Base-by-base conservation (phyloP, 2,888 invertebrate genomes). In the Hesperia comma region DNA sequence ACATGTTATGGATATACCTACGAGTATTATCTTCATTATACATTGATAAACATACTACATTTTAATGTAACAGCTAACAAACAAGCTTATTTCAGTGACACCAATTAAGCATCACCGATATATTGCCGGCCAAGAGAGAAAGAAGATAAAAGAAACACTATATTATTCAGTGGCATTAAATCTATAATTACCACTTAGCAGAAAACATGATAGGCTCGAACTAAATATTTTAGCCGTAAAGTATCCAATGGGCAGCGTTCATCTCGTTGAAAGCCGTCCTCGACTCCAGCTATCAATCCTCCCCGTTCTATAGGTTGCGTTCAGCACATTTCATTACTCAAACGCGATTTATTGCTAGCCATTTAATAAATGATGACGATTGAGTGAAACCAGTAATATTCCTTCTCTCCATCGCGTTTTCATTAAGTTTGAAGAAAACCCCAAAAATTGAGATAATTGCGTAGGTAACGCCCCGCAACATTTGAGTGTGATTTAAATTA, bases 311-410 rank as follows among this genome's bases (percentile, higher is more conserved):
- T 60, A 32, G 60, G 49, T 49, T 49, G 32, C 33, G 46, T 43
- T 43, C 26, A 43, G 15, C 8, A 58, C 58, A 43, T 58, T 60
- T 33, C 60, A 60, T 60, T 60, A 60, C 60, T 60, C 43, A 21
- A 43, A 58, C 58, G 15, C 41, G 58, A 58, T 58, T 58, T 58
- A 58, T 40, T 46, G 12, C 43, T 17, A 17, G 43, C 15, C 43
- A 46, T 46, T 17, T 46, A 43, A 43, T 43, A 46, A 46, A 46
- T 8, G 43, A 46, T 46, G 15, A 46, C 15, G 43, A 46, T 2
- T 17, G 21, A 32, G 15, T 43, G 58, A 21, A 43, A 26, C 26
- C 32, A 32, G 32, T 32, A 54, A 46, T 17, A 46, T 46, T 46
- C 7, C 15, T 46, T 7, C 0, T 7, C 0, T n/a, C 43, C 15